Base-by-base conservation (phyloP, 2,113 vertebrate species). In the Dasyprocta punctata region DNA sequence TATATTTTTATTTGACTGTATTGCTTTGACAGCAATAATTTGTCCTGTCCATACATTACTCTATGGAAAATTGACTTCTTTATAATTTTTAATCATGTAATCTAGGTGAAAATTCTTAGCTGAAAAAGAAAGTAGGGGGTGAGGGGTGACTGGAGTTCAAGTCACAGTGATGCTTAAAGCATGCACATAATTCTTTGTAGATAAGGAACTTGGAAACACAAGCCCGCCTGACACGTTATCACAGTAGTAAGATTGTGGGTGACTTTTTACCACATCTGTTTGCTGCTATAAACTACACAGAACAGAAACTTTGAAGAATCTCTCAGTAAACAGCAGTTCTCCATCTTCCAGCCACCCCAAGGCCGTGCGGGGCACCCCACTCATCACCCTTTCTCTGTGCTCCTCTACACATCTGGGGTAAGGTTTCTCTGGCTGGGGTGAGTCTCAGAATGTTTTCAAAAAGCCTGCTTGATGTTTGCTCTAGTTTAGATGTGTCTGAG, bases 371-470 rank as follows among this genome's bases (percentile, higher is more conserved):
- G 30, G 7, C 3, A 4, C 52, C 24, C 22, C 16, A 9, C 33
- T n/a, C 69, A 0, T 3, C 2, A 22, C 10, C 71, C 60, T 47
- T 30, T n/a, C 30, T 36, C 47, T 17, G 38, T 36, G 44, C 12
- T 52, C 28, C 19, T 49, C 85, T 88, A 13, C 24, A 9, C 54
- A 36, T 54, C 19, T 9, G 1, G 28, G 36, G 58, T 19, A 22
- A 69, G 41, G 3, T 2, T 65, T 83, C 56, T 56, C 77, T 38
- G 30, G 20, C 41, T 52, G 11, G 60, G 52, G 36, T 24, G 30
- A 41, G 20, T 90, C 86, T 78, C 73, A 49, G 17, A 78, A 24
- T 83, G 58, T 83, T 90, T 90, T 58, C 47, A 36, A 89, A 67
- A 9, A 49, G 44, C 52, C 60, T 52, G 47, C 73, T 17, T 90